A percentile compares a stretch with the other conserved stretches of the same genome.
These are phyloP conservation scores for Apostichopus parvimensis DNA, from an alignment of 35 echinoderm and acorn worm genomes.

Conservation along the genomic window DNA sequence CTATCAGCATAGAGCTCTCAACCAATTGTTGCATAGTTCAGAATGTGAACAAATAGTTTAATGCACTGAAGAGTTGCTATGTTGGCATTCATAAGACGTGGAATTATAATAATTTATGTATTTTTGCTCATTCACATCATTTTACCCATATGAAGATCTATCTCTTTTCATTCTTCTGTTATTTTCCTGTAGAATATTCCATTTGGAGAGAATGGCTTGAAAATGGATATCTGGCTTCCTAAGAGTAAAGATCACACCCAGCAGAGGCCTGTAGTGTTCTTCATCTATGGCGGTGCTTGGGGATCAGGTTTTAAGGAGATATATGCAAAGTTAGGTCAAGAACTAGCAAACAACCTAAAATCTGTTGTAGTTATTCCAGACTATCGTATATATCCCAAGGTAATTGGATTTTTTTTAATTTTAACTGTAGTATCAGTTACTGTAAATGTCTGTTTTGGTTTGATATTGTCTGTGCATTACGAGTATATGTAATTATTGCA, in stretches of 20 bases:
- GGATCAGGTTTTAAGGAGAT: constrained; percentile 66
- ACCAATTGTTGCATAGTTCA: no score
- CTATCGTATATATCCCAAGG: background rate
- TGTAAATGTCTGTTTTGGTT: background rate
- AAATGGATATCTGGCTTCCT: constrained; percentile 70
- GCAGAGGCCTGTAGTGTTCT: constrained; percentile 51
- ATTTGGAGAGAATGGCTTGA: constrained; percentile 65
- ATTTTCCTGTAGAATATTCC: constrained; percentile 54
- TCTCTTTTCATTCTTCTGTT: background rate
- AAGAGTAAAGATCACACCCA: background rate
- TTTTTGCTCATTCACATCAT: no score
- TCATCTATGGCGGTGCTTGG: constrained; percentile 85
- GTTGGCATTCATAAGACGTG: no score
- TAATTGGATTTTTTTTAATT: background rate
- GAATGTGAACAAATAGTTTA: no score
- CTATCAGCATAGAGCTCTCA: no score
- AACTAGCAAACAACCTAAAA: constrained; percentile 57
- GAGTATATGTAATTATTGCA: no score
- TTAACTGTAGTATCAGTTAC: background rate
- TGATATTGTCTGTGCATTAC: no score
- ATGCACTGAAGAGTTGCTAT: no score
- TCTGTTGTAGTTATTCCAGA: constrained; percentile 36
- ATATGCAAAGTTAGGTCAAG: constrained; percentile 70
- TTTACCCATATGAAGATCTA: no score
- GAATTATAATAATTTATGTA: no score